Evolutionary conservation across 2,888 invertebrate species (phyloP), one percentile per base, ranked within the genome.

Genomic region (Lithophane socia): DNA sequence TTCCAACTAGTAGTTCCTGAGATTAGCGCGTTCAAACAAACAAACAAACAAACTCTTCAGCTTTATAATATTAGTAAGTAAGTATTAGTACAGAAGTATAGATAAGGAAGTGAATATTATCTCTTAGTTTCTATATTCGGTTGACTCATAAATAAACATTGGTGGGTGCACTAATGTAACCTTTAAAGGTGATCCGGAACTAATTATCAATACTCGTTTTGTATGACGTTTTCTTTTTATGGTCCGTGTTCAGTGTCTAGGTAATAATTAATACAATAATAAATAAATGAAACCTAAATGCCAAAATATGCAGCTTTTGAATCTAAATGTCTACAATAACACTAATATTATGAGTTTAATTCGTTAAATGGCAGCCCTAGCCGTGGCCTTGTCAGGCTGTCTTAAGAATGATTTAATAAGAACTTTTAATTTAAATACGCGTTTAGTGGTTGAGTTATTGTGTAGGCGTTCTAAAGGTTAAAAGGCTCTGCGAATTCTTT

Each of bases 401-500:
- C 29, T 58, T 77, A 61, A 18, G 29, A 70, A 70, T 70, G 21
- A 73, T 66, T 66, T 73, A 82, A 56, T 68, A 29, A 29, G 29
- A 29, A 79, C 21, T 76, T 52, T 9, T 56, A 4, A 78, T 81
- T 72, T 71, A 74, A 76, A 77, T 80, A 58, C 52, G n/a, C 12
- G 58, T 80, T 78, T 24, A 64, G 42, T 49, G 47, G 18, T 21
- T 37, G 54, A 73, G 29, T 47, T 44, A 71, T 24, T 67, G 42
- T 61, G 54, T 60, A 16, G 52, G 52, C 16, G 37, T n/a, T 7
- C 29, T 60, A 66, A 79, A 75, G 79, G 84, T 75, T 80, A 67
- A n/a, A n/a, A 66, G n/a, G 21, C 10, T 60, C 49, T 12, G 49
- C 49, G 10, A 61, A 58, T 69, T 60, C 2, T 54, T 61, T 42